Evolutionary conservation across 2,113 vertebrate genomes (phyloP), one percentile per base, ranked within the genome.

Genomic region (Chlamydotis undulata): DNA sequence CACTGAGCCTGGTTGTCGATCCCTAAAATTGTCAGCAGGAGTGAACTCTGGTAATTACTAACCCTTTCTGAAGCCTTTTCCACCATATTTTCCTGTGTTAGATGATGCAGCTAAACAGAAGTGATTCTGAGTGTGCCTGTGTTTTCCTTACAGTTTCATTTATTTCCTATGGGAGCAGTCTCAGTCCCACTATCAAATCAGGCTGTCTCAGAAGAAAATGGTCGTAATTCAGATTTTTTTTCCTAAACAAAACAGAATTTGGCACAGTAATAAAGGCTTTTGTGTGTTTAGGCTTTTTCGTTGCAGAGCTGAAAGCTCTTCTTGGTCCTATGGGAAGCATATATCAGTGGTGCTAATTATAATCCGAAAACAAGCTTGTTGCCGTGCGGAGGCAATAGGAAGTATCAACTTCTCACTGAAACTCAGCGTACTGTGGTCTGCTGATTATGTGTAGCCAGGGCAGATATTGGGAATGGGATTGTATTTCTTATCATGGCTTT

Each of bases 261-360:
- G 84, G 74, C 77, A 94, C 74, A 29, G 26, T 70, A 75, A 81
- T 87, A 91, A 74, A 84, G 53, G 49, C 71, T 87, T 93, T 79
- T 71, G 65, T 69, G 39, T 59, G 60, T 79, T 83, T 79, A 31
- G 84, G 83, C 53, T 45, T 80, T 93, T 70, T 50, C 33, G 41
- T 84, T 85, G 78, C 45, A 23, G 77, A 71, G 74, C 4, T 85
- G 65, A 82, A 94, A 87, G 80, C 91, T 94, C 64, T 59, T 94
- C 89, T 82, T 69, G 65, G 61, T 56, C 89, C 80, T 85, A 18
- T 61, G 94, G 93, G 93, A 91, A 87, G 33, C 43, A 16, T 83
- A 7, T 91, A 87, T 94, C 87, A 84, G 69, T 3, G 4, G 67
- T 85, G 91, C 89, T 93, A 91, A 93, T 93, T 91, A 61, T 49